phyloP scores from a whole-genome alignment of 2,797 vertebrate genomes.

The Alectoris magna region DNA sequence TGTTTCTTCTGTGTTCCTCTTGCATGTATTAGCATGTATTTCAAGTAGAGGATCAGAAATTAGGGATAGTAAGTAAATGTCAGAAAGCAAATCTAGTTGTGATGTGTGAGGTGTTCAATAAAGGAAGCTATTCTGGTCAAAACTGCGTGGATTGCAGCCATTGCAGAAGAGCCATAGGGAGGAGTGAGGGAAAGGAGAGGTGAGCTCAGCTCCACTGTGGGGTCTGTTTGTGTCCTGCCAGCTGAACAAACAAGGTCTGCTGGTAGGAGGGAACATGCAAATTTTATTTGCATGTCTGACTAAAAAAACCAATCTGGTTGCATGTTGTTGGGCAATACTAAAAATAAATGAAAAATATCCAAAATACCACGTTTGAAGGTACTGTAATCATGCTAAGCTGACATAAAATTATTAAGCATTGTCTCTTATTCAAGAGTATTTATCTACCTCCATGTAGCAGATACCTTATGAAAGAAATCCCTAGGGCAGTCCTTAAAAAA shows the following conservation, averaged over 20 bases:
- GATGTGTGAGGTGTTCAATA: accelerated
- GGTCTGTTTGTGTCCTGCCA: not conserved
- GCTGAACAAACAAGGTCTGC: not conserved
- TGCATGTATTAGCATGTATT: accelerated
- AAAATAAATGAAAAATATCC: not conserved
- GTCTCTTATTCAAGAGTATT: not conserved
- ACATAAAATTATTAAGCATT: not conserved
- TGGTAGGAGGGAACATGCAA: not conserved
- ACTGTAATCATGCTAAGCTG: not conserved
- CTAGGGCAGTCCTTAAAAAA: not conserved
- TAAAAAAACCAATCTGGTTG: not conserved
- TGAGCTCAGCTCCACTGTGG: not conserved
- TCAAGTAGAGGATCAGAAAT: not conserved
- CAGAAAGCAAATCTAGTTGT: not conserved
- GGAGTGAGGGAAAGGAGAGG: not conserved
- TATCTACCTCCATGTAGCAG: not conserved
- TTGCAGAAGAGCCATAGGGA: not conserved
- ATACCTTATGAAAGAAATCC: not conserved
- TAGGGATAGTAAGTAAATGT: not conserved
- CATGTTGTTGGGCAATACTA: not conserved
- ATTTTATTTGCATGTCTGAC: not conserved
- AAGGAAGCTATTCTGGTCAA: not conserved
- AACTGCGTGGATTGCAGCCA: accelerated
- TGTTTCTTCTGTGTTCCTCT: not conserved
- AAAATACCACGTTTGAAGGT: not conserved